These are phyloP conservation scores for Drosophila baimaii DNA, from an alignment of 1,140 invertebrate species.

Conservation along the genomic window DNA sequence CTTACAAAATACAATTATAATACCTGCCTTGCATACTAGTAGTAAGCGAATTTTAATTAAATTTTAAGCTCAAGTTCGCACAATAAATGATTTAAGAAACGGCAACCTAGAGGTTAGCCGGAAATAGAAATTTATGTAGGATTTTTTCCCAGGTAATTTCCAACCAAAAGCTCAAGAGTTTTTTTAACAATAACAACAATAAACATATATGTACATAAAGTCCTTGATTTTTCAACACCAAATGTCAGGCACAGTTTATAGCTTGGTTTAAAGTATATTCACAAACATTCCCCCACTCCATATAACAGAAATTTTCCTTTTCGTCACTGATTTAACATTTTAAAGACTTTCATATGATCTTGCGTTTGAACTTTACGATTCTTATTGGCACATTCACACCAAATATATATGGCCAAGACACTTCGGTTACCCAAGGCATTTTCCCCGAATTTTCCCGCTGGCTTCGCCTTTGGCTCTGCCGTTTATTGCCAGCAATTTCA, in stretches of 20 bases:
- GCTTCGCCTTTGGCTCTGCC: neutral
- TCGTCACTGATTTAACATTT: neutral
- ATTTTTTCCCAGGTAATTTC: too few relatives aligned
- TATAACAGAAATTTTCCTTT: neutral
- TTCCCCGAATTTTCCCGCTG: constrained; percentile 16
- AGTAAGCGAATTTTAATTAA: too few relatives aligned
- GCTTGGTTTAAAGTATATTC: neutral
- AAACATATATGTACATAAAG: too few relatives aligned
- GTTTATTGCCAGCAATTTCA: constrained; percentile 15
- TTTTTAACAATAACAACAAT: too few relatives aligned
- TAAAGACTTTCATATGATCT: neutral
- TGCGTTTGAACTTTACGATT: neutral
- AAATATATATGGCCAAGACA: constrained; percentile 4
- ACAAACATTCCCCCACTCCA: too few relatives aligned
- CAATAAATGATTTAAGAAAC: too few relatives aligned
- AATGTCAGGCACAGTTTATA: neutral
- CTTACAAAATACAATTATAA: too few relatives aligned
- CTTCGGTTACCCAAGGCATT: neutral
- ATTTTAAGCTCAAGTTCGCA: too few relatives aligned
- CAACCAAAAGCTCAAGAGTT: too few relatives aligned
- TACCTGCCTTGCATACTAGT: too few relatives aligned
- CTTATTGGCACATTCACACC: constrained; percentile 17
- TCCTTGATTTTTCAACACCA: neutral
- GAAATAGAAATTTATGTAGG: too few relatives aligned
- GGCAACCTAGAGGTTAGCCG: too few relatives aligned